phyloP scores from a whole-genome alignment of 2,888 invertebrate species.

The Branchellion lobata region DNA sequence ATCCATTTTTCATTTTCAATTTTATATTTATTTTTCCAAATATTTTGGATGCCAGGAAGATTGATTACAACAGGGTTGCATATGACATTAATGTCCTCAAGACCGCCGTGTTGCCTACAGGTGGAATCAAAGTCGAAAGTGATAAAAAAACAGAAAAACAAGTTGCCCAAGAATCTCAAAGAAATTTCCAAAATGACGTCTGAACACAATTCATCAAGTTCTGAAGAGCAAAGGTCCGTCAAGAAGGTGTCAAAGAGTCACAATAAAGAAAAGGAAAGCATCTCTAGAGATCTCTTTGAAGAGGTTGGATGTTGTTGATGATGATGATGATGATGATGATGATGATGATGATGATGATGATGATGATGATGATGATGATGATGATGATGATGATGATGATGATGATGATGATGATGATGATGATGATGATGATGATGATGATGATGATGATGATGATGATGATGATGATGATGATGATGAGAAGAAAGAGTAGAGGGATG shows the following conservation, averaged over 20 bases:
- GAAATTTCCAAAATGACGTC: not conserved
- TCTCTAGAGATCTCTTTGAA: not conserved
- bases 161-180: not conserved
- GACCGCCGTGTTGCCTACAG: too few species aligned
- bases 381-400: slow-evolving; percentile 26
- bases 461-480: too few species aligned
- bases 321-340: slow-evolving; percentile 25
- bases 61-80: too few species aligned
- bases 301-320: not conserved
- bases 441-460: too few species aligned
- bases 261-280: not conserved
- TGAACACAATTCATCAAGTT: not conserved
- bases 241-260: not conserved
- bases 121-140: not conserved
- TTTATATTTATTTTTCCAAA: too few species aligned
- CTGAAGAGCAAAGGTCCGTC: not conserved
- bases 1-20: too few species aligned
- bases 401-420: too few species aligned
- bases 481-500: too few species aligned
- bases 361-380: slow-evolving; percentile 28
- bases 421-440: too few species aligned
- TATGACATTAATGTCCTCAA: too few species aligned
- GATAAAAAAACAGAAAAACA: not conserved
- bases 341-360: slow-evolving; percentile 37
- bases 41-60: too few species aligned